Percentiles rank a stretch among this genome's conserved stretches.
phyloP scores from a whole-genome alignment of 2,888 invertebrate genomes.

The Melikaiella ostensackeni region DNA sequence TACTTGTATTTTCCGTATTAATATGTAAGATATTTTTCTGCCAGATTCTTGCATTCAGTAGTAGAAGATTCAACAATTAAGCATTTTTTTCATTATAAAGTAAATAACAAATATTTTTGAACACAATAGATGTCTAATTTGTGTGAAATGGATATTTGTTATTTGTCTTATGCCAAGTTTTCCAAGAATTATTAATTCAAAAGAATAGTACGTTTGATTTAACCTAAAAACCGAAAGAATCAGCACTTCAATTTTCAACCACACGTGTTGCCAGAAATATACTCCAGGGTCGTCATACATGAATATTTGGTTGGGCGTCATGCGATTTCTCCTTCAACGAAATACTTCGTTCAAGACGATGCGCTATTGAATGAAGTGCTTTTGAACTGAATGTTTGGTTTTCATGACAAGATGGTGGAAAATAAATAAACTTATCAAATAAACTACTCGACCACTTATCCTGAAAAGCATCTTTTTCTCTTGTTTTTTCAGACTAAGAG shows the following conservation, averaged over 20 bases:
- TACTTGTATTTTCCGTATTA: too few species aligned
- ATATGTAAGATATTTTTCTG: too few species aligned
- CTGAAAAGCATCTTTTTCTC: not conserved
- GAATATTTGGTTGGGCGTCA: constrained; percentile 26
- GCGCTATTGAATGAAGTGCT: constrained; percentile 31
- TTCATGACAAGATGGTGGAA: not conserved
- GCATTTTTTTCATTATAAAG: too few species aligned
- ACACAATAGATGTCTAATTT: too few species aligned
- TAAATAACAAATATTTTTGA: too few species aligned
- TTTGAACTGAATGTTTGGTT: constrained; percentile 20
- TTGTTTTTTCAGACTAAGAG: not conserved
- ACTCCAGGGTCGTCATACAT: constrained; percentile 25
- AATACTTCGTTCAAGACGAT: constrained; percentile 26
- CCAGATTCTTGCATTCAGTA: too few species aligned
- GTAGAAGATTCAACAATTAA: too few species aligned
- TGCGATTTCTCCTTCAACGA: constrained; percentile 16
- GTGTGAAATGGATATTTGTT: not conserved
- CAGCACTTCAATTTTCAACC: constrained; percentile 18
- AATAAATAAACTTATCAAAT: constrained; percentile 14
- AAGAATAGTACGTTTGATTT: not conserved
- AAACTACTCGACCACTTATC: not conserved
- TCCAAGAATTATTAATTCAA: not conserved
- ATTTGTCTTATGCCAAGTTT: not conserved
- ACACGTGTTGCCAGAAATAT: constrained; percentile 39
- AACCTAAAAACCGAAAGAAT: not conserved